Evolutionary conservation across 2,113 vertebrate genomes (phyloP), one percentile per base, ranked within the genome.

Genomic region (Syngnathoides biaculeatus): DNA sequence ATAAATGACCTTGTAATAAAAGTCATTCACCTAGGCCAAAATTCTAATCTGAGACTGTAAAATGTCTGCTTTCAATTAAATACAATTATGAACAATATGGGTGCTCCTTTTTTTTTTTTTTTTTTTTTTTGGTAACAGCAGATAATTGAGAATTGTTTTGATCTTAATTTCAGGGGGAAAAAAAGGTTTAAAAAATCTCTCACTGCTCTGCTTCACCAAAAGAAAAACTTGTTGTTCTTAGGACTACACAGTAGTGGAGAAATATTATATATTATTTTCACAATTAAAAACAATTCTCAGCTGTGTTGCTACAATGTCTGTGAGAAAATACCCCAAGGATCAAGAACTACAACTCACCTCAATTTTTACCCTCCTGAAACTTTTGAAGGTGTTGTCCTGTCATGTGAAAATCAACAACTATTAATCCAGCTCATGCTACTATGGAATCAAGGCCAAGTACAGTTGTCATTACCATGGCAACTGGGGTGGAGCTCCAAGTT

Each of bases 21-120:
- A 59, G 35, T n/a, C 35, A 59, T 59, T 59, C 20, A 14, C 17
- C 39, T 20, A 35, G 30, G 9, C 30, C 56, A 38, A 58, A 42
- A 62, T 62, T 43, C 59, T 15, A 5, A 53, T 64, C 17, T 69
- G 15, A 19, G 27, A 65, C 39, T 71, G 26, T 55, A 17, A 60
- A 67, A 70, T 67, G 10, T 60, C 19, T 69, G 50, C 65, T 43
- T 24, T 60, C 58, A 17, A 50, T 24, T 67, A 26, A 58, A 64
- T 12, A n/a, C 38, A 39, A 61, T 39, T 68, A 58, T 26, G 14
- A 40, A 65, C 55, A 0, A 14, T 53, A 38, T 39, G 6, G 55
- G 30, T 65, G 26, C 50, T 52, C 14, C 2, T 26, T 27, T 53
- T 72, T 62, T 57, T 58, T 50, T n/a, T 50, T 40, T 40, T 3